A percentile compares a stretch with the other conserved stretches of the same genome.
Conservation (phyloP, 2,888 invertebrate species). For the Silvanus unidentatus region DNA sequence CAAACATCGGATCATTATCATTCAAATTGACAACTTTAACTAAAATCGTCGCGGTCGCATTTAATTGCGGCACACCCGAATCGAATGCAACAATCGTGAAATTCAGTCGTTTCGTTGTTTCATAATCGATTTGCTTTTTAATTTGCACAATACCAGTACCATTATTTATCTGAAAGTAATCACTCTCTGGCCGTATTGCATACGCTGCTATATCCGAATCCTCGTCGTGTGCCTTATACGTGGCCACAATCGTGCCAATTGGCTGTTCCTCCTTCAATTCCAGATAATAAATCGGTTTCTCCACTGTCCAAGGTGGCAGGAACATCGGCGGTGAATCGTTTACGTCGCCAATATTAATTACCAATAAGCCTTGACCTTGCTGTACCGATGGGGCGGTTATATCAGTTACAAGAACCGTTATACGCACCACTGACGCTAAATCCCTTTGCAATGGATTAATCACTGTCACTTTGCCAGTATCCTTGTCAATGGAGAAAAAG, state of each 20-base stretch:
- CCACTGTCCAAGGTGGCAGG: conserved; percentile 63
- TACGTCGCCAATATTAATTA: conserved; percentile 65
- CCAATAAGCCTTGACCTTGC: conserved; percentile 65
- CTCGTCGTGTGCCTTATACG: conserved; percentile 71
- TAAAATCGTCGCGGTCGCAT: conserved; percentile 68
- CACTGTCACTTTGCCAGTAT: conserved; percentile 60
- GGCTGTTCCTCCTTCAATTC: conserved; percentile 79
- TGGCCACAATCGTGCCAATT: conserved; percentile 67
- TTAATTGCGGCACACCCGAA: conserved; percentile 78
- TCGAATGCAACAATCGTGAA: conserved; percentile 80
- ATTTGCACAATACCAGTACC: conserved; percentile 75
- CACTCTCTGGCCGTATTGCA: conserved; percentile 61
- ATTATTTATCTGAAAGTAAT: conserved; percentile 76
- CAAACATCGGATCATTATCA: conserved; percentile 80
- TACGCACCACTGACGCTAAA: conserved; percentile 66
- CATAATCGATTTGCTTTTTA: conserved; percentile 76
- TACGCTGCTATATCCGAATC: conserved; percentile 80
- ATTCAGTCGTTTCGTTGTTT: conserved; percentile 65
- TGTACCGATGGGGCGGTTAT: conserved; percentile 73
- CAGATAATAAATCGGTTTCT: conserved; percentile 57
- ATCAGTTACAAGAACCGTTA: conserved; percentile 76
- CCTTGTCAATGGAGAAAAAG: conserved; percentile 60
- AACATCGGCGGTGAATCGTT: conserved; percentile 68
- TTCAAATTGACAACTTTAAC: conserved; percentile 79
- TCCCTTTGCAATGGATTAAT: conserved; percentile 59